These are phyloP conservation scores for Lycaena phlaeas DNA, from an alignment of 2,888 invertebrate genomes.

Conservation along the genomic window DNA sequence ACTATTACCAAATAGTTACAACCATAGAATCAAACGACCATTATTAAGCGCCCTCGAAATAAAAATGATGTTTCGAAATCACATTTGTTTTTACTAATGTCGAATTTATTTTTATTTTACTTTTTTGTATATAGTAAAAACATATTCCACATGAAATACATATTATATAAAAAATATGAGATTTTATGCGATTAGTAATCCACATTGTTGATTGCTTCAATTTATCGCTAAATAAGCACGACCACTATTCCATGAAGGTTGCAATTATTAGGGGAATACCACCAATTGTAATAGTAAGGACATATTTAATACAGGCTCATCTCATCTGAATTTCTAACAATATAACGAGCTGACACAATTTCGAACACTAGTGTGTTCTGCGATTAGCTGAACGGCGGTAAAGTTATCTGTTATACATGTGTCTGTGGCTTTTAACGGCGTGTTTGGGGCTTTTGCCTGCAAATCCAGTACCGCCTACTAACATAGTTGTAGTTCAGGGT, in stretches of 20 bases:
- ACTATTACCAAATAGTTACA: conserved; percentile 1
- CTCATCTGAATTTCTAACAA: conserved; percentile 34
- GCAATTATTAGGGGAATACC: conserved; percentile 63
- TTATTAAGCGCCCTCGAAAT: not conserved
- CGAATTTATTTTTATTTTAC: not conserved
- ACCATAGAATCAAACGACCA: not conserved
- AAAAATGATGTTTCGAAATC: not conserved
- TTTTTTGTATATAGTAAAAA: too few species aligned
- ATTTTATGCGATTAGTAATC: conserved; percentile 41
- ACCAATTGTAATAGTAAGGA: conserved; percentile 46
- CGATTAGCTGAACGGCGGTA: conserved; percentile 12
- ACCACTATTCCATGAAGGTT: conserved; percentile 67
- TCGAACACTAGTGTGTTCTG: conserved; percentile 12
- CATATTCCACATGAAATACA: too few species aligned
- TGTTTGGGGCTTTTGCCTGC: conserved; percentile 56
- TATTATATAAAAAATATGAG: conserved; percentile 7
- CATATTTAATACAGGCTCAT: conserved; percentile 53
- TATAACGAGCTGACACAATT: conserved; percentile 24
- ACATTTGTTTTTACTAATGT: not conserved
- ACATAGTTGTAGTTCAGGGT: conserved; percentile 41
- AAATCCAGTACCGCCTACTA: conserved; percentile 35
- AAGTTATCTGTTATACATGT: conserved; percentile 34
- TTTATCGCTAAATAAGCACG: conserved; percentile 54
- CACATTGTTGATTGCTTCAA: conserved; percentile 63
- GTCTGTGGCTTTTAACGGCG: conserved; percentile 63